Evolutionary conservation across 2,797 vertebrate genomes (phyloP).

Genomic region (Rhincodon typus): DNA sequence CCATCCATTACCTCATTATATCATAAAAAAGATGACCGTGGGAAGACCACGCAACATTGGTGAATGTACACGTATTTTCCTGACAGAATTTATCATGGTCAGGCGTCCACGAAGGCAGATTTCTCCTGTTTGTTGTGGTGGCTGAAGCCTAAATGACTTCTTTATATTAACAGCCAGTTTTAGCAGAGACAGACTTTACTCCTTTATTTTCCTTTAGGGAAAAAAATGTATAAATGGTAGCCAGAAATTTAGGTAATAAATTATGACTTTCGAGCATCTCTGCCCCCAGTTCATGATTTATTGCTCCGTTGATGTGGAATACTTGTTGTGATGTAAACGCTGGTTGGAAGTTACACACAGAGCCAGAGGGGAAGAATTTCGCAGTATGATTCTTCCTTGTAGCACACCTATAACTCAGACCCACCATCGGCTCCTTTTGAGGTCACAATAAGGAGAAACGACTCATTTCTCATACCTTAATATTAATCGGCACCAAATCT

Average conservation of each 20-base stretch:
- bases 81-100: neutral
- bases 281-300: neutral
- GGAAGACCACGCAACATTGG: neutral
- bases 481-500: neutral
- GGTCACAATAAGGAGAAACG: neutral
- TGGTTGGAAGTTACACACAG: neutral
- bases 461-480: neutral
- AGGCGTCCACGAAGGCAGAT: neutral
- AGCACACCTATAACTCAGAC: neutral
- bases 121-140: neutral
- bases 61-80: neutral
- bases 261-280: neutral
- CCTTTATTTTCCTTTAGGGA: neutral
- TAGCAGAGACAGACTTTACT: neutral
- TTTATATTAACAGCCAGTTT: neutral
- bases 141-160: neutral
- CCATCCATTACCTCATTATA: neutral
- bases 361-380: neutral
- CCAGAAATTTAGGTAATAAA: constrained; percentile 11
- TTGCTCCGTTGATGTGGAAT: neutral
- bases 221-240: neutral
- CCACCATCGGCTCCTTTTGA: neutral
- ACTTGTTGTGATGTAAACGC: neutral
- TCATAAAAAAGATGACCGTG: neutral
- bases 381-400: too few relatives aligned